Evolutionary conservation across 1,140 invertebrate species (phyloP).

Genomic region (Ganaspis sp.): DNA sequence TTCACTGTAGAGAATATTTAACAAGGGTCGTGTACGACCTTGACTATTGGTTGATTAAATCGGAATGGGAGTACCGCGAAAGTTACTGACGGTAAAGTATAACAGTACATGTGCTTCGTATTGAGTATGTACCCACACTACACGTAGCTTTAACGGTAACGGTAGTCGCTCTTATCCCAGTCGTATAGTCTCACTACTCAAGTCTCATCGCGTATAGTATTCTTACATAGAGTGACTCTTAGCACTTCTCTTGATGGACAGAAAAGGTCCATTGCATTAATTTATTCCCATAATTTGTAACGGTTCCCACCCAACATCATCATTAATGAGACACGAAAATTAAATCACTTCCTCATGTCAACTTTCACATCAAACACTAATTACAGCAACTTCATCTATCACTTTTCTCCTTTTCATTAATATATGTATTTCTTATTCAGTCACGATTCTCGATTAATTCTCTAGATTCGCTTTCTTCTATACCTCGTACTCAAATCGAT

Average conservation of each 20-base stretch:
- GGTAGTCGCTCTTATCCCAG: slow-evolving; percentile 51
- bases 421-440: no score
- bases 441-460: no score
- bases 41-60: slow-evolving; percentile 30
- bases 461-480: no score
- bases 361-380: background rate
- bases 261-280: slow-evolving; percentile 36
- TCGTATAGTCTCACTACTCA: slow-evolving; percentile 34
- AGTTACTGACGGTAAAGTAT: slow-evolving; percentile 30
- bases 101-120: slow-evolving; percentile 43
- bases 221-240: slow-evolving; percentile 34
- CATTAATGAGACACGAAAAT: background rate
- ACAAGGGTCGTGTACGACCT: slow-evolving; percentile 38
- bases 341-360: background rate
- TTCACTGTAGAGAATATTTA: background rate
- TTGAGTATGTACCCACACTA: slow-evolving; percentile 13
- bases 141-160: slow-evolving; percentile 40
- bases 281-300: slow-evolving; percentile 46
- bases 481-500: no score
- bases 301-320: slow-evolving; percentile 34
- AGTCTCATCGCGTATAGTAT: slow-evolving; percentile 41
- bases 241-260: slow-evolving; percentile 44
- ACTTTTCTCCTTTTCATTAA: no score
- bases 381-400: no score
- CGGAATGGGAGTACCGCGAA: slow-evolving; percentile 28